Evolutionary conservation across 2,797 vertebrate genomes (phyloP).

Genomic region (Ctenosaura bakeri): DNA sequence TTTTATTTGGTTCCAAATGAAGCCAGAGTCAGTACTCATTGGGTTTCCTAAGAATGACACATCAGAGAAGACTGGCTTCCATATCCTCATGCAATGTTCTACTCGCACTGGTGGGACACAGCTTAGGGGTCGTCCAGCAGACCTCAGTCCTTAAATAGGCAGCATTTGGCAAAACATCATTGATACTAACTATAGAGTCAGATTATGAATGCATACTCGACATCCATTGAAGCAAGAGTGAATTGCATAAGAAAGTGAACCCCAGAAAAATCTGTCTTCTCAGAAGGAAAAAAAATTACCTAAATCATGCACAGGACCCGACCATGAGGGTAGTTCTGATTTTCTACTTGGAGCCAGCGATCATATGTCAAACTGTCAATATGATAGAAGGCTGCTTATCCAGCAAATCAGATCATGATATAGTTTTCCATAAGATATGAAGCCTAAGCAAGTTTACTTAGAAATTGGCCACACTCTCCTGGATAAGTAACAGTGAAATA

Average conservation of each 20-base stretch:
- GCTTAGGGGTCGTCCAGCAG: no score
- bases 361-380: neutral
- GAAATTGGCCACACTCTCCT: no score
- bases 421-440: no score
- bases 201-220: neutral
- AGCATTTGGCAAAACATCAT: neutral
- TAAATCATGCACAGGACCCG: neutral
- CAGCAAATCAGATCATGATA: neutral
- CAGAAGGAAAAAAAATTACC: neutral
- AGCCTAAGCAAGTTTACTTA: neutral
- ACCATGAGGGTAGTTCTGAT: neutral
- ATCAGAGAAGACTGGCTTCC: no score
- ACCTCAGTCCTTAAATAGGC: no score
- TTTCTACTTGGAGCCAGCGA: neutral
- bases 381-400: neutral
- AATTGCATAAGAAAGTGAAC: neutral
- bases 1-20: no score
- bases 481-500: no score
- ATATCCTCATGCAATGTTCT: no score
- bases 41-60: no score
- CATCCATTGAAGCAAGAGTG: neutral
- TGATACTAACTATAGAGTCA: neutral
- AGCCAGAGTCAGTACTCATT: no score
- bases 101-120: no score
- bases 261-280: neutral